Base-by-base conservation (phyloP, 2,797 vertebrate species). In the Poeciliopsis infans region DNA sequence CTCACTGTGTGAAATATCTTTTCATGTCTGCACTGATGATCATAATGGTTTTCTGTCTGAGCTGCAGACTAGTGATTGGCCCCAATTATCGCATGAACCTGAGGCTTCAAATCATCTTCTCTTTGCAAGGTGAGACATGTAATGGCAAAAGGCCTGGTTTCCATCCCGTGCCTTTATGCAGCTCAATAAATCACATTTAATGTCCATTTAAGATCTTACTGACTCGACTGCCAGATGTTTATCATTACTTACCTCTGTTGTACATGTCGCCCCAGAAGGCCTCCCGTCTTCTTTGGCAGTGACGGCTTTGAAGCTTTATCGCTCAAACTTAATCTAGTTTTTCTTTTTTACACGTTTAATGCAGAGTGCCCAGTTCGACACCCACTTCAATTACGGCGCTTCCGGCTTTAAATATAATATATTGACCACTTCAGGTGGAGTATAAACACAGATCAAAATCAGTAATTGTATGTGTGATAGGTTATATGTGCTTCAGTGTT, bases 11-110 rank as follows among this genome's bases (percentile, higher is more conserved):
- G 87, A 93, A 93, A 94, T 93, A 91, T 92, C 85, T 90, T 91
- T 93, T 90, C 88, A 89, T 92, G 89, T 89, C 90, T 88, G 89
- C 85, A 83, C 91, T 89, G 89, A 92, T 91, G 89, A 92, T 91
- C 92, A 87, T 94, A 94, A 93, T 93, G 91, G 90, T 90, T 92
- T 94, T 92, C 92, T 83, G 88, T 91, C 90, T 88, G 90, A 87
- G 90, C 89, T 79, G 87, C 88, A 88, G 90, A 88, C 91, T 87
- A 77, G 89, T 88, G 91, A 93, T 93, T 94, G 93, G 90, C 91
- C 92, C 90, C 91, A 94, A 94, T 94, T 94, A 94, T 86, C 83
- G 88, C 81, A 55, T 93, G 91, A 93, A 94, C 92, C 91, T 28
- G 66, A 89, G 90, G 87, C 88, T 90, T 92, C 90, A 93, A 92